Evolutionary conservation across 2,888 invertebrate species (phyloP).

Genomic region (Drosophila sordidula): DNA sequence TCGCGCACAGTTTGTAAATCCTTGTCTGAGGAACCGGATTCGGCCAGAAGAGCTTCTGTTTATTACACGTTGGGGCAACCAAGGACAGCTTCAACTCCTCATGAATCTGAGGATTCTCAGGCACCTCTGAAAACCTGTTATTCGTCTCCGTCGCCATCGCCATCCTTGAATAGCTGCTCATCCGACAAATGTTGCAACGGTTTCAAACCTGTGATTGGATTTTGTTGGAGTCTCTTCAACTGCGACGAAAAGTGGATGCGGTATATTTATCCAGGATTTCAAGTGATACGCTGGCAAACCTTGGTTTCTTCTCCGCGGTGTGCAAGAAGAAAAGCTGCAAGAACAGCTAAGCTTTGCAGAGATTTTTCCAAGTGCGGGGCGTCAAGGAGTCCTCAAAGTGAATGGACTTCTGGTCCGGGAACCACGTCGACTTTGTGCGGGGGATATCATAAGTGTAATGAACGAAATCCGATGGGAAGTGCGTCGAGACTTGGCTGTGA

Average conservation of each 20-base stretch:
- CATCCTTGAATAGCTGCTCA: too few relatives aligned
- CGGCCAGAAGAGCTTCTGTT: too few relatives aligned
- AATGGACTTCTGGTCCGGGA: conserved; percentile 1
- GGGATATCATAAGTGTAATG: conserved; percentile 5
- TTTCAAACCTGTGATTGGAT: not conserved
- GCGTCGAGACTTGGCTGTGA: not conserved
- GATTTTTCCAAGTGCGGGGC: conserved; percentile 7
- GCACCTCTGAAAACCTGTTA: not conserved
- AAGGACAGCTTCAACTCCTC: too few relatives aligned
- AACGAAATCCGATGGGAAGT: conserved; percentile 2
- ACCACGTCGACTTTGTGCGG: not conserved
- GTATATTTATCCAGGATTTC: not conserved
- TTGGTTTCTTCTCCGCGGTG: conserved; percentile 7
- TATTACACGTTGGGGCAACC: too few relatives aligned
- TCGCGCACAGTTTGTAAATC: not conserved
- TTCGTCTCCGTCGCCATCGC: too few relatives aligned
- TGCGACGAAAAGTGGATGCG: conserved; percentile 10
- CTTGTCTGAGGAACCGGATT: not conserved
- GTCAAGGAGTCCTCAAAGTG: conserved; percentile 3
- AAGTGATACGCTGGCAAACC: conserved; percentile 9
- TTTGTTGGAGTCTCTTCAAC: conserved; percentile 3
- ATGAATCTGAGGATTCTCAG: not conserved
- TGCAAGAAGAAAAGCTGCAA: not conserved
- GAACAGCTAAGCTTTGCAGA: conserved; percentile 7
- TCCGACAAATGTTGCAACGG: not conserved